These are phyloP conservation scores for Bombycilla garrulus DNA, from an alignment of 2,113 vertebrate species.

Conservation along the genomic window DNA sequence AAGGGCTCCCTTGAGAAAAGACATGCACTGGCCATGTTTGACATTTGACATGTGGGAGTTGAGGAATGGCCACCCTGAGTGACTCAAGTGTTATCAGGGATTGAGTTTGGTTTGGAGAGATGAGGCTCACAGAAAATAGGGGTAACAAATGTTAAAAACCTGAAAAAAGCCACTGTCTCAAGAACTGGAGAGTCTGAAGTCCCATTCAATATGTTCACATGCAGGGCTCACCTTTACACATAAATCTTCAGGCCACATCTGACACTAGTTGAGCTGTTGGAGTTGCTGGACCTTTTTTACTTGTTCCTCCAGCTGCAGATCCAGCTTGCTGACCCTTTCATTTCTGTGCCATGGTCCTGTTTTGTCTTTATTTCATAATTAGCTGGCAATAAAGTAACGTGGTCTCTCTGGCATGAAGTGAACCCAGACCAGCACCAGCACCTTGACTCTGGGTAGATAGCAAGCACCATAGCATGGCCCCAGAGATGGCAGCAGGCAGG, in stretches of 20 bases:
- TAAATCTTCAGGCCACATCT: background rate
- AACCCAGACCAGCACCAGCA: background rate
- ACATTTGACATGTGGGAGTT: background rate
- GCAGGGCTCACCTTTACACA: background rate
- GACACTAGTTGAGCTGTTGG: background rate
- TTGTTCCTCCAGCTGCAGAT: background rate
- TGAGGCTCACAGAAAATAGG: background rate
- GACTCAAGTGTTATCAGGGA: background rate
- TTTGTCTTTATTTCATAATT: background rate
- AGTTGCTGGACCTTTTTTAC: background rate
- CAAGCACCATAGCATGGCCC: background rate
- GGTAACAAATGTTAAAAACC: background rate
- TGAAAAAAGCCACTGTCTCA: background rate
- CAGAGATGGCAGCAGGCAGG: background rate
- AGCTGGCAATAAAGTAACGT: background rate
- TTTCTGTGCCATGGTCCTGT: background rate
- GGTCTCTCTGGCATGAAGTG: background rate
- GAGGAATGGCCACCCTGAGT: background rate
- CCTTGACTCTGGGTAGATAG: background rate
- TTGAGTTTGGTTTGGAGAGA: background rate
- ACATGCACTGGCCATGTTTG: fast-evolving
- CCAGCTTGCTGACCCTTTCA: background rate
- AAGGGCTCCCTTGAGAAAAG: background rate
- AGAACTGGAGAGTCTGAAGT: background rate
- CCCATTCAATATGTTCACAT: background rate